Evolutionary conservation across 2,888 invertebrate genomes (phyloP).

Genomic region (Epinotia bilunana): DNA sequence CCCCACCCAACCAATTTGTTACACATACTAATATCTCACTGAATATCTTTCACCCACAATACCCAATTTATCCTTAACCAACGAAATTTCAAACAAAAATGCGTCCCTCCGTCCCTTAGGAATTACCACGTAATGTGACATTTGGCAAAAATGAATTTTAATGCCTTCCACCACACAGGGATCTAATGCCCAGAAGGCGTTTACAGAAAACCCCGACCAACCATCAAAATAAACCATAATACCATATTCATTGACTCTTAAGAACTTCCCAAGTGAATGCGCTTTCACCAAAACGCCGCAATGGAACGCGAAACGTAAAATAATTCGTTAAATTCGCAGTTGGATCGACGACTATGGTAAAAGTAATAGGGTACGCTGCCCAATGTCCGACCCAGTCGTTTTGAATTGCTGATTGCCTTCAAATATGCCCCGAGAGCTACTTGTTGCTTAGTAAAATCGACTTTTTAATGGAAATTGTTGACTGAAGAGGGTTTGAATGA

Average conservation of each 20-base stretch:
- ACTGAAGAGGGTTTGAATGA: conserved; percentile 58
- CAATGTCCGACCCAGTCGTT: conserved; percentile 57
- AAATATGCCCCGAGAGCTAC: conserved; percentile 58
- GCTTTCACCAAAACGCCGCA: neutral
- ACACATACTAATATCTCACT: conserved; percentile 33
- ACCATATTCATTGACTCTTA: neutral
- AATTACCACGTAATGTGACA: conserved; percentile 59
- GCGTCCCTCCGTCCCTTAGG: conserved; percentile 51
- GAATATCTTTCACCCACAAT: conserved; percentile 41
- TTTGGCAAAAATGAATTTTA: conserved; percentile 67
- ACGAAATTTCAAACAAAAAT: conserved; percentile 50
- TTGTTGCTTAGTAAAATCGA: conserved; percentile 62
- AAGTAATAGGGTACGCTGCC: conserved; percentile 49
- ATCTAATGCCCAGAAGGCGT: conserved; percentile 40
- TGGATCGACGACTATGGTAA: neutral
- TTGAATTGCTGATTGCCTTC: conserved; percentile 66
- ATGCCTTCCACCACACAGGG: conserved; percentile 51
- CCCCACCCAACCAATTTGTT: conserved; percentile 35
- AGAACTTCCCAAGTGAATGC: neutral
- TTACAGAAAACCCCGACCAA: conserved; percentile 17
- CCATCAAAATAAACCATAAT: neutral
- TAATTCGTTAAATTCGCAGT: neutral
- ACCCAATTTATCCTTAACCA: conserved; percentile 45
- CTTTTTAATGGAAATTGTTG: conserved; percentile 64
- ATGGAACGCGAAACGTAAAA: neutral